Evolutionary conservation across 1,140 invertebrate species (phyloP), one percentile per base, ranked within the genome.

Genomic region (Alviniconcha marisindica): DNA sequence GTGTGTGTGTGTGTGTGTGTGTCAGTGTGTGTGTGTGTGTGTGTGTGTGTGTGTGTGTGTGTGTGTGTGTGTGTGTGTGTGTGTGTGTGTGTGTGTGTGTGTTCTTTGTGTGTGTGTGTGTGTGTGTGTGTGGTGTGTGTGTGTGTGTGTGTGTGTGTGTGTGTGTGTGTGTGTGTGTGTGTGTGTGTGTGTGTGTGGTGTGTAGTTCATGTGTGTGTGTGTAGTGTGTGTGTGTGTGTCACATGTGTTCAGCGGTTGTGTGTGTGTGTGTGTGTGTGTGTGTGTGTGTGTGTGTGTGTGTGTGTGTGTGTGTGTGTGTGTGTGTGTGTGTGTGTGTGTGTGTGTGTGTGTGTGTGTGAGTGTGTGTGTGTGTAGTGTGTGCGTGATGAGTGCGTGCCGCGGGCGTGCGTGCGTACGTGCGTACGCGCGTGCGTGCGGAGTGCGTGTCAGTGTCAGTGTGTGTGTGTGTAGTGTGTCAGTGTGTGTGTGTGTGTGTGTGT

Each of bases 151-250:
- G 63, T 66, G 28, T 66, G 63, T 66, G 5, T 66, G 63, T 66
- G 63, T 66, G 63, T 66, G 63, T 66, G 63, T 66, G 63, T 66
- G 63, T 33, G 28, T 33, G 63, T 33, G 28, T 33, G 63, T 66
- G 63, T 33, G 63, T 66, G 63, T 66, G 63, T 66, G 63, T 66
- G n/a, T 66, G 63, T 31, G n/a, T 31, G n/a, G 5, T 1, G n/a
- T 66, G n/a, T 71, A 24, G 33, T 4, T 40, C 12, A 3, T 40
- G 0, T 71, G 38, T 66, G 31, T 71, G 38, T 40, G 69, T 40
- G 69, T 5, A n/a, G n/a, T n/a, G 56, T 60, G 18, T 24, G 56
- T 60, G n/a, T 60, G 56, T 60, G 56, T n/a, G n/a, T 60, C 0
- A 31, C 33, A 31, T 36, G 63, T 66, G 63, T 1, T 0, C 15